phyloP scores from a whole-genome alignment of 2,113 vertebrate species.

The Burhinus oedicnemus region DNA sequence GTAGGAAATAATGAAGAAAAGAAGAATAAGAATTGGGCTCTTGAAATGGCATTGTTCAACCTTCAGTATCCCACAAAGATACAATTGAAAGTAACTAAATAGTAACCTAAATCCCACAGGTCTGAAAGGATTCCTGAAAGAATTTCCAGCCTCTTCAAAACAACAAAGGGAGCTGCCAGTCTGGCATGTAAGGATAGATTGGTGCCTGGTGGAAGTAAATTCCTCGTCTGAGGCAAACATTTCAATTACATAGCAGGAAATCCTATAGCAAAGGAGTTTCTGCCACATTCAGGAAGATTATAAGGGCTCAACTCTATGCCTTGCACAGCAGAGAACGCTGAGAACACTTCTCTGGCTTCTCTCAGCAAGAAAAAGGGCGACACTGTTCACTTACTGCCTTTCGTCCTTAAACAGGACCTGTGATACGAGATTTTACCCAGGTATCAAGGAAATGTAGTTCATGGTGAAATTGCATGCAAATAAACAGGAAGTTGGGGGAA shows the following conservation, averaged over 20 bases:
- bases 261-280: constrained; percentile 35
- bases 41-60: constrained; percentile 50
- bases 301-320: background rate
- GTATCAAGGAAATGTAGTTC: background rate
- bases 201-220: constrained; percentile 63
- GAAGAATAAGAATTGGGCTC: constrained; percentile 17
- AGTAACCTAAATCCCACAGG: constrained; percentile 48
- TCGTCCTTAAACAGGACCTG: background rate
- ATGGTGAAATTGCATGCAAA: background rate
- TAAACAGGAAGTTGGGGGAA: background rate
- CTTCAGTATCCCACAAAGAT: constrained; percentile 61
- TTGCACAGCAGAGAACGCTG: background rate
- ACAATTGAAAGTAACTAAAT: constrained; percentile 54
- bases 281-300: background rate
- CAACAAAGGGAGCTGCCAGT: constrained; percentile 69
- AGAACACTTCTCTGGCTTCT: background rate
- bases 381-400: background rate
- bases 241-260: constrained; percentile 60
- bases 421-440: background rate
- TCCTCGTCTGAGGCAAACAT: constrained; percentile 11
- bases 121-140: constrained; percentile 62
- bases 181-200: constrained; percentile 64
- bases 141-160: constrained; percentile 66
- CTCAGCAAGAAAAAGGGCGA: background rate
- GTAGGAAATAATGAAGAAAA: constrained; percentile 53